These are phyloP conservation scores for Prosopocoilus inquinatus DNA, from an alignment of 2,888 invertebrate genomes.

Conservation along the genomic window DNA sequence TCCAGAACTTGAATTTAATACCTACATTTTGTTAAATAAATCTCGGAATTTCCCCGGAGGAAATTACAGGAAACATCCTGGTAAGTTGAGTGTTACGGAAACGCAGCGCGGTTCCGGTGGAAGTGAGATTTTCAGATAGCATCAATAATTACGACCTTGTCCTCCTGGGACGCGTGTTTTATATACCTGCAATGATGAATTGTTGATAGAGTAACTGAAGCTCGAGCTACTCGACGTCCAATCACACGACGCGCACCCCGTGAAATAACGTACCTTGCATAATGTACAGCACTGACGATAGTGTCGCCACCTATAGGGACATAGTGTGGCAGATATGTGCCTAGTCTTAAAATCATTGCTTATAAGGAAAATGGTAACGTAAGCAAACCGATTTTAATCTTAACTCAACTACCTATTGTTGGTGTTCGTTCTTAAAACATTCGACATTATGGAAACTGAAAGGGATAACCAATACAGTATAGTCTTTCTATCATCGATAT, in stretches of 20 bases:
- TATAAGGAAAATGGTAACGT: too few relatives aligned
- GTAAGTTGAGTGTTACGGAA: constrained; percentile 31
- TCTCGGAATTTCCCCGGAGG: constrained; percentile 28
- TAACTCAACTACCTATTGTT: too few relatives aligned
- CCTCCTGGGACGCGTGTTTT: constrained; percentile 29
- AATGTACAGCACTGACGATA: constrained; percentile 10
- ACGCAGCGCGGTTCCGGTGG: constrained; percentile 30
- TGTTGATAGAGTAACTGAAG: constrained; percentile 27
- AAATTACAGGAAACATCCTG: constrained; percentile 33
- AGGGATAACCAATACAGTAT: too few relatives aligned
- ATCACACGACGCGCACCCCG: constrained; percentile 29
- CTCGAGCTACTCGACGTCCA: constrained; percentile 24
- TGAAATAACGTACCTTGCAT: constrained; percentile 29
- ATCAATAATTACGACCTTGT: constrained; percentile 35
- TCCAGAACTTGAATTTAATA: constrained; percentile 17
- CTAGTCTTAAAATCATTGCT: too few relatives aligned
- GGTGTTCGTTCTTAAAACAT: too few relatives aligned
- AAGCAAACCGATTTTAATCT: too few relatives aligned
- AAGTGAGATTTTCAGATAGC: constrained; percentile 34
- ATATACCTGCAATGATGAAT: constrained; percentile 29
- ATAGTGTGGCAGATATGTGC: too few relatives aligned
- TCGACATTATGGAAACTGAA: too few relatives aligned
- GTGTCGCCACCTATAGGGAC: background rate
- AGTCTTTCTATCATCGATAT: too few relatives aligned
- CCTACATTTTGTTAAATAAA: constrained; percentile 25